Base-by-base conservation (phyloP, 2,888 invertebrate species). In the Tridacna gigas region DNA sequence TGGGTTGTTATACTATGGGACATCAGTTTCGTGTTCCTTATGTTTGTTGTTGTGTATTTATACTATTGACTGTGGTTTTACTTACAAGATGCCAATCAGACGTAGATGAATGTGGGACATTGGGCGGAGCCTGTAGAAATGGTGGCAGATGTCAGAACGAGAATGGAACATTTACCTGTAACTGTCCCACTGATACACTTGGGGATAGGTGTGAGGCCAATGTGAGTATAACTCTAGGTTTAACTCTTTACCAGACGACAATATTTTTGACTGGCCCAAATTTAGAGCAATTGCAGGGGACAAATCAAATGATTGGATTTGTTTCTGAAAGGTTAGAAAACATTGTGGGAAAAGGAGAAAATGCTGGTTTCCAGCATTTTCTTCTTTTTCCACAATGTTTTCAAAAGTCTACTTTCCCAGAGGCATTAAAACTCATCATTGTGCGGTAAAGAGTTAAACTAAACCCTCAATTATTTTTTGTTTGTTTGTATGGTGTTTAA, bases 51-150 rank as follows among this genome's bases (percentile, higher is more conserved):
- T 47, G 51, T 12, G 22, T 76, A n/a, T 80, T 67, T 61, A 37
- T 86, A 51, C 75, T 71, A 18, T n/a, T 69, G 22, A 60, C 20
- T 82, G 51, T 80, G 63, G 77, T 83, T 84, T 65, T 84, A 63
- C 84, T 86, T 69, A 56, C 67, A 86, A 92, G 91, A 86, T 92
- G 92, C 82, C 86, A 91, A 80, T 88, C 86, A 28, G 86, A 90
- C 61, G 86, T 91, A 3, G 76, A 91, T 71, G 90, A 91, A 51
- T 93, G 93, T 80, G 78, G 78, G 37, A 80, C 79, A 47, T 83
- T 66, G 28, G 83, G 90, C 0, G 74, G 71, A 0, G 45, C 73
- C 4, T 93, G 93, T 82, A 75, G 78, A 69, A 91, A 93, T 69
- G 86, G 88, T 67, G 92, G 87, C 5, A 79, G 84, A 13, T 93